Evolutionary conservation across 2,113 vertebrate genomes (phyloP), one percentile per base, ranked within the genome.

Genomic region (Platysteira castanea): DNA sequence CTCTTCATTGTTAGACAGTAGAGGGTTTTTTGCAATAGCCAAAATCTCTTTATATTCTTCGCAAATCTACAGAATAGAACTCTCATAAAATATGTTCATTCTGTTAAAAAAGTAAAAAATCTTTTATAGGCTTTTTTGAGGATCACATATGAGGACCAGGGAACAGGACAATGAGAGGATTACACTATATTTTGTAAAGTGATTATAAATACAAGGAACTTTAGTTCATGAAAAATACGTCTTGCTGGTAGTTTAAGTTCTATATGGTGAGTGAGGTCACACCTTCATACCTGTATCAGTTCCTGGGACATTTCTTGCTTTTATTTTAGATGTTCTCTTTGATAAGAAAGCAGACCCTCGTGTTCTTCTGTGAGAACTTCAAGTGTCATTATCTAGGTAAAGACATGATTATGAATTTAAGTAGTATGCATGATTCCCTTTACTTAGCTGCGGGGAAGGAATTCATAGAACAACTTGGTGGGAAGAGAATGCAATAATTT

Each of bases 11-110:
- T 39, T 73, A 42, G 46, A n/a, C 6, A 15, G 15, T 42, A 39
- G 16, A 2, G 1, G 0, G 8, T 16, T 31, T 59, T 83, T 77
- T 87, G 10, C 28, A 67, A 1, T 37, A 3, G 0, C 17, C 13
- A 28, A 16, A 50, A 70, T 79, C 31, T 84, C 35, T 88, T 65
- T 61, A 24, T 28, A 73, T 15, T 61, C 30, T 75, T 71, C 54
- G 8, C 37, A 65, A 57, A 76, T 46, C 7, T 37, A 5, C 26
- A 73, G 61, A 56, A 11, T 65, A 23, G 61, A 82, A 83, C 28
- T 33, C 57, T 28, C 20, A 82, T 31, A 83, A 81, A 0, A 10
- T 21, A 21, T 74, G 8, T 65, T 46, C 28, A 16, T 33, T 84
- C n/a, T 60, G 85, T 54, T 7, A 14, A 64, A 80, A 86, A 82